Evolutionary conservation across 2,888 invertebrate genomes (phyloP), one percentile per base, ranked within the genome.

Genomic region (Drosophila sordidula): DNA sequence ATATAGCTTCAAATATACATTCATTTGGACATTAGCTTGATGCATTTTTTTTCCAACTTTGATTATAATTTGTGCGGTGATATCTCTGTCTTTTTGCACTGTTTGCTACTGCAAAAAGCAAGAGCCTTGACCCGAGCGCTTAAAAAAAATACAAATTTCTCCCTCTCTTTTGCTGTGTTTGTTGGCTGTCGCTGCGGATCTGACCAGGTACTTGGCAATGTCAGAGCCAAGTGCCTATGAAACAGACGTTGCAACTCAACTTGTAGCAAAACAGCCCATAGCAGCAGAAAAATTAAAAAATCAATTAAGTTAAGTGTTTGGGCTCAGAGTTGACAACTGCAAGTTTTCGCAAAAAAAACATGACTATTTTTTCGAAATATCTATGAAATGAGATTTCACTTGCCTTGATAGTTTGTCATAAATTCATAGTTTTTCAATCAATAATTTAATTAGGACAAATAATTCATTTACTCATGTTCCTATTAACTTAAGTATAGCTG

Each of bases 71-170:
- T 72, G 46, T 32, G 12, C 41, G 36, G 29, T 70, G 62, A 61
- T 61, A 59, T 55, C 38, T 47, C 22, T 36, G 12, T 39, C 42
- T 56, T 26, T 44, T 18, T 26, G 41, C 18, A 18, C 2, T 69
- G 41, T 55, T 56, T 69, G 47, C 18, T 36, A 41, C 61, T 64
- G 80, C 55, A 62, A 52, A 68, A 57, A 34, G 11, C 6, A 39
- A 64, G 39, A 79, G 52, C 88, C 86, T 81, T 81, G 81, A 87
- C 81, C 85, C 74, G 45, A 44, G 47, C 47, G 45, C 49, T 51
- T 36, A 51, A 39, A 45, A 66, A 51, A 54, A 41, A 36, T 6
- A 3, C 0, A 39, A n/a, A 4, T 29, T 18, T 12, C 38, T 47
- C 22, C 34, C 32, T 26, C 39, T 22, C 39, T 16, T 18, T 16